Conservation (phyloP, 2,888 invertebrate species). For the Drosophila infuscata region DNA sequence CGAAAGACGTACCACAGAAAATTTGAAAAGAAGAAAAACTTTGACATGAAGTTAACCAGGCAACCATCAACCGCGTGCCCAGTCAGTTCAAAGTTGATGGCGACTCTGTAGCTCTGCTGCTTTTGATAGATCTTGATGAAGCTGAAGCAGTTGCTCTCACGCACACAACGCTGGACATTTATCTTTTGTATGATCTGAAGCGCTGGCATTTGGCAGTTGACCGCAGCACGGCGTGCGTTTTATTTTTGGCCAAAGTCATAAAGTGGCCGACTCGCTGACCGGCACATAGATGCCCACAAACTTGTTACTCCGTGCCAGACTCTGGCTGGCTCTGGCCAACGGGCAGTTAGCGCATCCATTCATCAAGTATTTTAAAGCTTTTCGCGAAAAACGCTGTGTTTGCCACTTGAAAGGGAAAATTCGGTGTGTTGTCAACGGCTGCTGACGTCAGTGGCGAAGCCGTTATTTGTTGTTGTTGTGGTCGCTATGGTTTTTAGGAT, state of each 20-base stretch:
- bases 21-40: constrained; percentile 21
- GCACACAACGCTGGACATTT: constrained; percentile 59
- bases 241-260: constrained; percentile 78
- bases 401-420: constrained; percentile 68
- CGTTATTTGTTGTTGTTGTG: constrained; percentile 18
- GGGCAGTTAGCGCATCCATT: constrained; percentile 68
- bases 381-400: constrained; percentile 69
- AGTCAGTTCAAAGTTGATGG: constrained; percentile 74
- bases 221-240: constrained; percentile 72
- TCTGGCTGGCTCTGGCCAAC: constrained; percentile 37
- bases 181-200: constrained; percentile 67
- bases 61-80: constrained; percentile 13
- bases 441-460: constrained; percentile 10
- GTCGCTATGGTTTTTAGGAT: constrained; percentile 20
- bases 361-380: constrained; percentile 75
- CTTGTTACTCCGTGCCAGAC: constrained; percentile 55
- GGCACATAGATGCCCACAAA: constrained; percentile 68
- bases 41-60: constrained; percentile 48
- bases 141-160: constrained; percentile 53
- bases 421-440: constrained; percentile 55
- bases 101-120: constrained; percentile 16
- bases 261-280: constrained; percentile 54
- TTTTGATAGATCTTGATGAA: constrained; percentile 50
- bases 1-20: constrained; percentile 20
- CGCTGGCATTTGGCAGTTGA: constrained; percentile 51